Percentiles rank a stretch among this genome's conserved stretches.
Evolutionary conservation across 1,140 invertebrate species (phyloP).

Genomic region (Matsumurasca onukii): DNA sequence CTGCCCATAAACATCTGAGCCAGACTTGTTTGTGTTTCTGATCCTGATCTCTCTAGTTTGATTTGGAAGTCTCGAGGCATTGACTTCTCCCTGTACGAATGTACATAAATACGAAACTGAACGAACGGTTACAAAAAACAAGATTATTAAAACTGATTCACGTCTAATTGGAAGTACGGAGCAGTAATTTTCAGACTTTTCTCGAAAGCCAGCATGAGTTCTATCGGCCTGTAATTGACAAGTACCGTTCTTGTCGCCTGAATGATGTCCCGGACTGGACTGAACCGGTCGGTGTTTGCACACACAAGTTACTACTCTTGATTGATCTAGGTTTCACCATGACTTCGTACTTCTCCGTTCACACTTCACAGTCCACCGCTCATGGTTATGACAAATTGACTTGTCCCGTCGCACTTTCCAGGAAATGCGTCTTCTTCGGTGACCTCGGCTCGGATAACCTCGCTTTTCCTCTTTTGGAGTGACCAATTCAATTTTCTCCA

Average conservation of each 20-base stretch:
- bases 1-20: conserved; percentile 14
- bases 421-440: background rate
- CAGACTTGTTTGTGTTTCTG: background rate
- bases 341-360: background rate
- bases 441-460: conserved; percentile 12
- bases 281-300: background rate
- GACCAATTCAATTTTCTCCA: conserved; percentile 20
- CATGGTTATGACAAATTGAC: conserved; percentile 1
- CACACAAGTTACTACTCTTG: background rate
- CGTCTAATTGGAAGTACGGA: too few relatives aligned
- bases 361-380: background rate
- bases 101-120: too few relatives aligned
- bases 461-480: conserved; percentile 7
- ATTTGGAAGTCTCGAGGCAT: too few relatives aligned
- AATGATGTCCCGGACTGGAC: background rate
- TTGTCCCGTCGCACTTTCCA: background rate
- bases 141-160: too few relatives aligned
- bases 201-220: too few relatives aligned
- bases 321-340: background rate
- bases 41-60: too few relatives aligned
- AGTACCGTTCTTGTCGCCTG: background rate
- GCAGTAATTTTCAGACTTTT: too few relatives aligned
- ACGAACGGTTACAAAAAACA: too few relatives aligned
- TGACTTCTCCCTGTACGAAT: too few relatives aligned
- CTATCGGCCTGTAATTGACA: background rate